Percentiles rank a stretch among this genome's conserved stretches.
Evolutionary conservation across 2,113 vertebrate species (phyloP).

Genomic region (Elanoides forficatus): DNA sequence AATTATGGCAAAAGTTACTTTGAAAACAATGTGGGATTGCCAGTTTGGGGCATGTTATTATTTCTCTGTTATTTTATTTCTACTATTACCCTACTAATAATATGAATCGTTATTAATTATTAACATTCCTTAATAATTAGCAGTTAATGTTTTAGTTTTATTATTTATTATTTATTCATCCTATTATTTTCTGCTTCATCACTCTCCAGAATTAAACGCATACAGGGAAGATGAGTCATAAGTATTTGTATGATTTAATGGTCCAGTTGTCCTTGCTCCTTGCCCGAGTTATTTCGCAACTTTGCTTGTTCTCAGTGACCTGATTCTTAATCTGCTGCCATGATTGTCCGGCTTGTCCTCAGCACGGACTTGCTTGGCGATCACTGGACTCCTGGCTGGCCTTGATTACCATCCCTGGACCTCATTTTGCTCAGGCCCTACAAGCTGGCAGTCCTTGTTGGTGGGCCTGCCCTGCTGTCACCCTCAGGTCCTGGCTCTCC

Average conservation of each 20-base stretch:
- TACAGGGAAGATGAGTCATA: background rate
- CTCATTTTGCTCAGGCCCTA: background rate
- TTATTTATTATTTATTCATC: background rate
- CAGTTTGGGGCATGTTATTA: background rate
- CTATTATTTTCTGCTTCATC: background rate
- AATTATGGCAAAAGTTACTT: background rate
- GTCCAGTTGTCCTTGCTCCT: background rate
- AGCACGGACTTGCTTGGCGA: background rate
- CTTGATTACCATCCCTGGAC: background rate
- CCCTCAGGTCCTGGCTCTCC: background rate
- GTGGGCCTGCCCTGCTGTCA: background rate
- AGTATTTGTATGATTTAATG: background rate
- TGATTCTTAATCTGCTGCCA: background rate
- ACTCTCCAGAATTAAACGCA: background rate
- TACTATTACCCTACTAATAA: background rate
- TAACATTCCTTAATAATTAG: background rate
- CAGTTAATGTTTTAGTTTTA: rapidly evolving
- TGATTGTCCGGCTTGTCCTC: background rate
- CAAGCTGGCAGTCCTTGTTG: background rate
- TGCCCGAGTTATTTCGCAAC: background rate
- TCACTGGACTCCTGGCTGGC: background rate
- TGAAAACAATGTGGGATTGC: background rate
- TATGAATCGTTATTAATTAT: background rate
- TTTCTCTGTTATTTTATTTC: background rate
- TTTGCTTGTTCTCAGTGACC: background rate